Evolutionary conservation across 2,888 invertebrate species (phyloP).

Genomic region (Nudaria mundana): DNA sequence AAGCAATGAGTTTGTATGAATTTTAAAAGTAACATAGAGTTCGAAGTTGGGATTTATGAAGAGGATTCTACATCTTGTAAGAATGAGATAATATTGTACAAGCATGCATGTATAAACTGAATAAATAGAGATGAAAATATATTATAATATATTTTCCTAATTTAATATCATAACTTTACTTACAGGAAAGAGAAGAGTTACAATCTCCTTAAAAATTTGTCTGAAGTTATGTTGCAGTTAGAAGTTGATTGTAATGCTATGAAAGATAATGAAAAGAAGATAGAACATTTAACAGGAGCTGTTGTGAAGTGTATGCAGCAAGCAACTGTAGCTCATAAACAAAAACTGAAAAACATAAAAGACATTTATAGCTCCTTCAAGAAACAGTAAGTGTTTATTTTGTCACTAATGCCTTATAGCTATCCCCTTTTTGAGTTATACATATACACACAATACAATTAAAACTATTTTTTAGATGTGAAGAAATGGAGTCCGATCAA

Average conservation of each 20-base stretch:
- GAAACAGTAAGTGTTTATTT: constrained; percentile 46
- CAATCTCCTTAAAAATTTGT: constrained; percentile 47
- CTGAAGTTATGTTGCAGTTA: constrained; percentile 48
- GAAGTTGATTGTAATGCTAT: constrained; percentile 58
- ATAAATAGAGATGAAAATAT: too few relatives aligned
- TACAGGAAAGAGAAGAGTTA: constrained; percentile 55
- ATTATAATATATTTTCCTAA: background rate
- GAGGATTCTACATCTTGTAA: too few relatives aligned
- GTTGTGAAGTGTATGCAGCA: constrained; percentile 65
- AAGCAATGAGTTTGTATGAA: too few relatives aligned
- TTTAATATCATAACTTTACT: constrained; percentile 1
- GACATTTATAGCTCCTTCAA: constrained; percentile 53
- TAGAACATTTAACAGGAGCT: constrained; percentile 56
- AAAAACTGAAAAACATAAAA: constrained; percentile 54
- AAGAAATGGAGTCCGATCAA: constrained; percentile 55
- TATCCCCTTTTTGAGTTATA: too few relatives aligned
- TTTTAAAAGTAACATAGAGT: too few relatives aligned
- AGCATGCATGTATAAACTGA: too few relatives aligned
- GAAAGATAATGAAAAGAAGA: constrained; percentile 65
- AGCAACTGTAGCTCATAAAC: constrained; percentile 53
- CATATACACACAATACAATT: background rate
- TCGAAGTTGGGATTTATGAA: too few relatives aligned
- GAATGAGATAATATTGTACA: too few relatives aligned
- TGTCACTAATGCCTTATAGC: background rate
- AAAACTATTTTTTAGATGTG: constrained; percentile 44